Conservation (phyloP, 2,888 invertebrate species). For the Thysanoteuthis rhombus region DNA sequence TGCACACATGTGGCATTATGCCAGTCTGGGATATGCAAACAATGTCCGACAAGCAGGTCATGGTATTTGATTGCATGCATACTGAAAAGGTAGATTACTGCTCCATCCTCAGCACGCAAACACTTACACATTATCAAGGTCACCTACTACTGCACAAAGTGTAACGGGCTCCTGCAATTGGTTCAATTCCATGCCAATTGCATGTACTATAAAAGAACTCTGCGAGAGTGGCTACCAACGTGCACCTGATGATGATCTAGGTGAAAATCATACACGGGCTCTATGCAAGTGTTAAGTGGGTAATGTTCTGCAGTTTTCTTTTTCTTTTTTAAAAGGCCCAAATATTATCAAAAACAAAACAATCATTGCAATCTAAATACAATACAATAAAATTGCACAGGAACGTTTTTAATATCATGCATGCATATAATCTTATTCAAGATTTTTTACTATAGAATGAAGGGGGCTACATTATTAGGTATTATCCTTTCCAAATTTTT, state of each 20-base stretch:
- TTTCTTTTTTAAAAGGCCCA: too few relatives aligned
- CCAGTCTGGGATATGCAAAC: not conserved
- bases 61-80: not conserved
- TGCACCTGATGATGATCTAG: not conserved
- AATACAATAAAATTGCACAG: not conserved
- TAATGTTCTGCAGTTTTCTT: not conserved
- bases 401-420: not conserved
- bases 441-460: not conserved
- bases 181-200: not conserved
- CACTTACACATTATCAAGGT: not conserved
- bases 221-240: not conserved
- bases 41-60: conserved; percentile 12
- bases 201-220: not conserved
- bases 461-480: not conserved
- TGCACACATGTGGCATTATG: not conserved
- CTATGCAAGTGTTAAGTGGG: not conserved
- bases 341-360: too few relatives aligned
- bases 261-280: too few relatives aligned
- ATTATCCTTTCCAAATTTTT: not conserved
- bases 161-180: not conserved
- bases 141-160: not conserved
- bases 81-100: not conserved
- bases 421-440: not conserved
- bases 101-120: not conserved
- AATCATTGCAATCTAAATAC: not conserved